Evolutionary conservation across 2,113 vertebrate species (phyloP).

Genomic region (Syrmaticus mikado): DNA sequence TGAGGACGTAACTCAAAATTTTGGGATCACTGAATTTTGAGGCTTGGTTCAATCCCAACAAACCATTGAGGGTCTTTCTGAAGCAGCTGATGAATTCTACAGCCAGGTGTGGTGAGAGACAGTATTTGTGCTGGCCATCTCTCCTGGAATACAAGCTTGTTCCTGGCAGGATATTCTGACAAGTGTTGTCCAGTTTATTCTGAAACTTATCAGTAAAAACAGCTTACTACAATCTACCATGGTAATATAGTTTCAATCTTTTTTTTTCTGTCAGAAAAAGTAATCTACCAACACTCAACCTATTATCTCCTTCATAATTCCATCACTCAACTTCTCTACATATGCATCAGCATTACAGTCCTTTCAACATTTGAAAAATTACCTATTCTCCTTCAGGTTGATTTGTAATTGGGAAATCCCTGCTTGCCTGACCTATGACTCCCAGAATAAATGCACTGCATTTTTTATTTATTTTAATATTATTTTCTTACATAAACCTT

Average conservation of each 20-base stretch:
- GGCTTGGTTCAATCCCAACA: neutral
- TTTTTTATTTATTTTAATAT: neutral
- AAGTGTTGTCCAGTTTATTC: neutral
- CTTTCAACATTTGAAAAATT: neutral
- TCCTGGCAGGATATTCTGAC: neutral
- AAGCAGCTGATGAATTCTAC: neutral
- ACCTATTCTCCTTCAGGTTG: neutral
- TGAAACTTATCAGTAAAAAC: neutral
- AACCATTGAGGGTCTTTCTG: neutral
- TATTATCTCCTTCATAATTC: neutral
- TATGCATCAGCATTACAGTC: neutral
- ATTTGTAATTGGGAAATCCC: neutral
- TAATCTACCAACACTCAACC: neutral
- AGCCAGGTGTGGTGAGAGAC: neutral
- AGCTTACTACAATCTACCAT: neutral
- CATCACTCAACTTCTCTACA: neutral
- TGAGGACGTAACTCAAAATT: neutral
- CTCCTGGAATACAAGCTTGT: accelerated
- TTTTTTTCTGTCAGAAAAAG: neutral
- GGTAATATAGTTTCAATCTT: neutral
- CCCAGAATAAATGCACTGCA: neutral
- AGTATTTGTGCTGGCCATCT: neutral
- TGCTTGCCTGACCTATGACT: neutral
- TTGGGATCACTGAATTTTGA: neutral
- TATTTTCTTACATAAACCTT: neutral